Base-by-base conservation (phyloP, 2,888 invertebrate genomes). In the Galeopsomyia nigrocyanea region DNA sequence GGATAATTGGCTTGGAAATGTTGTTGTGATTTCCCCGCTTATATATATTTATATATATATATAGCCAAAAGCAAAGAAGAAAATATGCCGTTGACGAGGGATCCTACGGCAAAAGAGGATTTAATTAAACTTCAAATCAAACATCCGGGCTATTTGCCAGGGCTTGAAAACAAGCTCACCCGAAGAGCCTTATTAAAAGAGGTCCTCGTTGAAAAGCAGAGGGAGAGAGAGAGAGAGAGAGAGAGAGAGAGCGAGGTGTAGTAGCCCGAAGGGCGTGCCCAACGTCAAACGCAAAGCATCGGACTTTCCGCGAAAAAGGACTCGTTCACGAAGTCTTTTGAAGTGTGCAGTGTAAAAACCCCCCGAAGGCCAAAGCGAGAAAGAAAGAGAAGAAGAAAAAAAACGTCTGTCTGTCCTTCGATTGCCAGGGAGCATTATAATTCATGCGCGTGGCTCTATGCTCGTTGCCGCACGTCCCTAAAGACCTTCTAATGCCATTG, bases 81-180 rank as follows among this genome's bases (percentile, higher is more conserved):
- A 9, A 39, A 39, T 3, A 39, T 39, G 39, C 39, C 39, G 39
- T 9, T 1, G 10, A 10, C 7, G 39, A 39, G 39, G 39, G 39
- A 10, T 39, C 39, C 39, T 3, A 1, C 17, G 31, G 16, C 21
- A 55, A 61, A 56, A 47, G 50, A 50, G 50, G 66, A 65, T 67
- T 71, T 71, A 71, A 71, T 71, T 66, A 71, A 71, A 67, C 56
- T 62, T 9, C 50, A 19, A 56, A 50, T 62, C 39, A 57, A 71
- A 66, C 64, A 65, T 21, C 46, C 22, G 22, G 31, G 58, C 53
- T 64, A 17, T 58, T 64, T 57, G 10, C 55, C 55, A 46, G 5
- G 68, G 26, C 26, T 13, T 10, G 39, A 26, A 68, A 68, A 47
- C 22, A 47, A 51, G n/a, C 60, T 46, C 53, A 9, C 53, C n/a